Evolutionary conservation across 1,140 invertebrate genomes (phyloP).

Genomic region (Penaeus japonicus): DNA sequence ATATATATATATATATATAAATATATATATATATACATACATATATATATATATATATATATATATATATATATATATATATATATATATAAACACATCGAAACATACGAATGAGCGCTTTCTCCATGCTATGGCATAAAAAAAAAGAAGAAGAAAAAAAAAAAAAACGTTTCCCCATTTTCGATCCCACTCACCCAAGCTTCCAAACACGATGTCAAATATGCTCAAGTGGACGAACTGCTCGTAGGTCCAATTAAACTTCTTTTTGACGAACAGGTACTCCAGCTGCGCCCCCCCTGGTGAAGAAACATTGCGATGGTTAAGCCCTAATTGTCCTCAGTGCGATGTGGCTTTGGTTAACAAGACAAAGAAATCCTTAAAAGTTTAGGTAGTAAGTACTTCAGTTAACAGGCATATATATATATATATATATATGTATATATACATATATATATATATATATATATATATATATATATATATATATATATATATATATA

Average conservation of each 20-base stretch:
- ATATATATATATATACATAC: no score
- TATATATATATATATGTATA: background rate
- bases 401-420: no score
- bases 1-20: no score
- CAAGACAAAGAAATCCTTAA: no score
- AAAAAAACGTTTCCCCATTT: background rate
- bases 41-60: no score
- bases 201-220: background rate
- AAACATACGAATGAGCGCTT: no score
- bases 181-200: background rate
- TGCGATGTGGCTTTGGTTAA: no score
- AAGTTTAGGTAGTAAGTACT: no score
- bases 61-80: no score
- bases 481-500: background rate
- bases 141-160: background rate
- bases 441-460: background rate
- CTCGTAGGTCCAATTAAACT: slow-evolving; percentile 30
- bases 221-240: slow-evolving; percentile 32
- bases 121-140: background rate
- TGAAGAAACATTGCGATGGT: background rate
- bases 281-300: background rate
- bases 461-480: slow-evolving; percentile 18
- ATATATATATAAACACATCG: no score
- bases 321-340: no score
- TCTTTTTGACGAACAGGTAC: slow-evolving; percentile 23